Evolutionary conservation across 2,888 invertebrate genomes (phyloP).

Genomic region (Trichogramma evanescens): DNA sequence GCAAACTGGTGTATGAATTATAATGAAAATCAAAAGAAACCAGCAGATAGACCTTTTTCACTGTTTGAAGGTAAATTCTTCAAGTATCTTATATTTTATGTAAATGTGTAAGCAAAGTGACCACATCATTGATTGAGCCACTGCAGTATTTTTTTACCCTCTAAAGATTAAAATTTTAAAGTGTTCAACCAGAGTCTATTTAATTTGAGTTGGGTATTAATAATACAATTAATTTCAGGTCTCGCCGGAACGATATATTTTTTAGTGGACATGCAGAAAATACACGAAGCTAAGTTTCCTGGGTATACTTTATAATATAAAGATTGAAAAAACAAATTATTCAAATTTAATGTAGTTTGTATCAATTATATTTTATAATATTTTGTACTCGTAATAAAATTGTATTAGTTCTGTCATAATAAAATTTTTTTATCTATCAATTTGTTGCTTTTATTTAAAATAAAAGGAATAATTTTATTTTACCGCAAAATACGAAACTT

Average conservation of each 20-base stretch:
- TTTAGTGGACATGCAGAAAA: slow-evolving; percentile 61
- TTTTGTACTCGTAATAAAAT: neutral
- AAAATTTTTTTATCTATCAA: too few species aligned
- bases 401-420: too few species aligned
- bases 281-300: slow-evolving; percentile 66
- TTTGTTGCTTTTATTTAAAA: too few species aligned
- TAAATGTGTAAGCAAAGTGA: neutral
- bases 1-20: slow-evolving; percentile 74
- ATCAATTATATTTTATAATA: neutral
- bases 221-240: slow-evolving; percentile 41
- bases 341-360: neutral
- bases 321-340: neutral
- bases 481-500: too few species aligned
- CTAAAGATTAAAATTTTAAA: neutral
- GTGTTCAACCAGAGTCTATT: neutral
- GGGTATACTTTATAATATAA: slow-evolving; percentile 57
- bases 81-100: neutral
- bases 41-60: slow-evolving; percentile 75
- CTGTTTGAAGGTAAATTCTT: slow-evolving; percentile 65
- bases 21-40: slow-evolving; percentile 54
- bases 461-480: too few species aligned
- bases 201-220: neutral
- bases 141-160: neutral
- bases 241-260: slow-evolving; percentile 72
- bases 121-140: neutral